These are phyloP conservation scores for Petrocephalus sullivani DNA, from an alignment of 2,797 vertebrate genomes.

Conservation along the genomic window DNA sequence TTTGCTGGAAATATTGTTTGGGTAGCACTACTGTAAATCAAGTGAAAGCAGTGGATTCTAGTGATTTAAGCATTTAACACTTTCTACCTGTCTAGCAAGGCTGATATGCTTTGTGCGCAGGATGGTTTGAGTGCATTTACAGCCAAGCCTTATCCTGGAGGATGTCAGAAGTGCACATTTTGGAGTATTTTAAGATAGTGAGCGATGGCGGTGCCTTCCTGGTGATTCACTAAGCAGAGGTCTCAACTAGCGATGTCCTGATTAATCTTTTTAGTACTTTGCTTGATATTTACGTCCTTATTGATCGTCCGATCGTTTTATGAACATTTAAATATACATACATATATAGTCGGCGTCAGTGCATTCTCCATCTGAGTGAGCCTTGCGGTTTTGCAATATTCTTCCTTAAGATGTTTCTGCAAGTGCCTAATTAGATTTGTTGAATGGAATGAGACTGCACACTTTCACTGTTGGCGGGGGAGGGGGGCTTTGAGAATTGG, in stretches of 20 bases:
- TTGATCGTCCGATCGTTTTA: too few species aligned
- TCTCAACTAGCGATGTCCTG: background rate
- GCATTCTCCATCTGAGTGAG: too few species aligned
- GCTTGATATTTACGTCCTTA: too few species aligned
- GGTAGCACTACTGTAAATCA: background rate
- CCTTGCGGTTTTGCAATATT: too few species aligned
- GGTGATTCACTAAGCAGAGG: background rate
- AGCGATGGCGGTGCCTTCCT: background rate
- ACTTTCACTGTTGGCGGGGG: background rate
- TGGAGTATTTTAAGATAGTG: background rate
- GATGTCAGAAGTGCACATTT: background rate
- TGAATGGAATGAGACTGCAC: background rate
- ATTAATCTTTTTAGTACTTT: background rate
- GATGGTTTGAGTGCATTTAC: background rate
- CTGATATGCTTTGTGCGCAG: background rate
- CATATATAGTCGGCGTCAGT: too few species aligned
- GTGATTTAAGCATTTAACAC: background rate
- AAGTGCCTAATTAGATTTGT: too few species aligned
- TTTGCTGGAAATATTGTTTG: background rate
- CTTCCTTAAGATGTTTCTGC: too few species aligned
- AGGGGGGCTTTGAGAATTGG: background rate
- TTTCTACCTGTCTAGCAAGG: background rate
- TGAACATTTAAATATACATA: too few species aligned
- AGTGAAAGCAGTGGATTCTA: background rate
- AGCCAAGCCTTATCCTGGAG: background rate